Evolutionary conservation across 2,113 vertebrate genomes (phyloP).

Genomic region (Myotis davidii): DNA sequence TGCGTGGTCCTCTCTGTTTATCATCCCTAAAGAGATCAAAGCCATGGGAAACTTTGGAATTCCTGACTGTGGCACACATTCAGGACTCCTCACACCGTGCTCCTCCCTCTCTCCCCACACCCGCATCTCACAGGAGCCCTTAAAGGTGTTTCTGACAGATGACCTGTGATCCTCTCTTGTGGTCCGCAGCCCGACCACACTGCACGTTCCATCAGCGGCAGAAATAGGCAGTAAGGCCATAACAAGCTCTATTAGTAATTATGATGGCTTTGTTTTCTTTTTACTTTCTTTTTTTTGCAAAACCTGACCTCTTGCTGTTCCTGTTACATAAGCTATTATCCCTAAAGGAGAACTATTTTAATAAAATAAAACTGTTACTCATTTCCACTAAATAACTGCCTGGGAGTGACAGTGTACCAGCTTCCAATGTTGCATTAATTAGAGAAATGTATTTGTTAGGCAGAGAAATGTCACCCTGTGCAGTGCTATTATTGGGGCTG

Average conservation of each 20-base stretch:
- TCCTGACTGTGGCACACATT: fast-evolving
- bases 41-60: no score
- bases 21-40: not conserved
- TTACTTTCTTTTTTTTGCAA: not conserved
- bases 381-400: not conserved
- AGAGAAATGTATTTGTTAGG: not conserved
- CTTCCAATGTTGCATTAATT: not conserved
- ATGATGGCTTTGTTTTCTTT: not conserved
- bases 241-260: not conserved
- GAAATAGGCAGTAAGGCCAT: not conserved
- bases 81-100: fast-evolving
- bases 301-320: not conserved
- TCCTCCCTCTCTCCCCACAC: not conserved
- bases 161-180: not conserved
- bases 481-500: not conserved
- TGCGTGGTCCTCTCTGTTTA: fast-evolving
- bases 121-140: not conserved
- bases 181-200: no score
- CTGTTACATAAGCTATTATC: not conserved
- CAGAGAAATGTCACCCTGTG: not conserved
- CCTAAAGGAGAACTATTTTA: not conserved
- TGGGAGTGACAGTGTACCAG: not conserved
- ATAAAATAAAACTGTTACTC: not conserved
- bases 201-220: fast-evolving
- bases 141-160: not conserved